Evolutionary conservation across 2,888 invertebrate species (phyloP).

Genomic region (Papilio protenor): DNA sequence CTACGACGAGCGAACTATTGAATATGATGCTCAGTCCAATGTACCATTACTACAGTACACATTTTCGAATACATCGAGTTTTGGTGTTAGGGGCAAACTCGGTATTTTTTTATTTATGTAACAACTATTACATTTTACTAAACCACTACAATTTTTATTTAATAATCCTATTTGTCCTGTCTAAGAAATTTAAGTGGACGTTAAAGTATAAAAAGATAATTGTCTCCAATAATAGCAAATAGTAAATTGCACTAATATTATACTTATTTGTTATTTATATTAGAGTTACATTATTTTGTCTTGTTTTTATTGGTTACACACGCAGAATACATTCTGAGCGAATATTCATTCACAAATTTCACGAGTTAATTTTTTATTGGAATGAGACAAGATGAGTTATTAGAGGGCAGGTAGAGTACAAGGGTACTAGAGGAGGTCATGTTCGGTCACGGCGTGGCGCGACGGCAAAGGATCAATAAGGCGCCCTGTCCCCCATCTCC

Average conservation of each 20-base stretch:
- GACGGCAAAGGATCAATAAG: constrained; percentile 77
- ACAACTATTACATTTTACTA: background rate
- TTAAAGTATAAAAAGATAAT: no score
- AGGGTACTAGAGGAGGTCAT: constrained; percentile 72
- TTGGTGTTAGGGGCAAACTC: background rate
- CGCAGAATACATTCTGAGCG: background rate
- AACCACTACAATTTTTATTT: background rate
- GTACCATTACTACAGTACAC: constrained; percentile 1
- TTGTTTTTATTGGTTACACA: background rate
- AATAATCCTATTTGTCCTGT: background rate
- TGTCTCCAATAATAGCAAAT: no score
- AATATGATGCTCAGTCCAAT: constrained; percentile 52
- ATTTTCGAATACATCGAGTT: constrained; percentile 20
- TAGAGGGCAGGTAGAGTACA: constrained; percentile 57
- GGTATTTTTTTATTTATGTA: background rate
- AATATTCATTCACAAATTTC: background rate
- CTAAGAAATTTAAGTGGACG: no score
- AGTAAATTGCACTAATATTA: background rate
- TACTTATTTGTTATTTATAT: background rate
- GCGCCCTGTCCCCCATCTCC: constrained; percentile 58
- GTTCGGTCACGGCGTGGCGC: constrained; percentile 79
- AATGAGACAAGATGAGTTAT: constrained; percentile 41
- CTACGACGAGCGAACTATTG: constrained; percentile 56
- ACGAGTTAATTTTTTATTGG: constrained; percentile 15
- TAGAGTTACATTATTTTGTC: background rate